Percentiles rank a stretch among this genome's conserved stretches.
These are phyloP conservation scores for Stichopus chloronotus DNA, from an alignment of 35 echinoderm and acorn worm species.

Conservation along the genomic window DNA sequence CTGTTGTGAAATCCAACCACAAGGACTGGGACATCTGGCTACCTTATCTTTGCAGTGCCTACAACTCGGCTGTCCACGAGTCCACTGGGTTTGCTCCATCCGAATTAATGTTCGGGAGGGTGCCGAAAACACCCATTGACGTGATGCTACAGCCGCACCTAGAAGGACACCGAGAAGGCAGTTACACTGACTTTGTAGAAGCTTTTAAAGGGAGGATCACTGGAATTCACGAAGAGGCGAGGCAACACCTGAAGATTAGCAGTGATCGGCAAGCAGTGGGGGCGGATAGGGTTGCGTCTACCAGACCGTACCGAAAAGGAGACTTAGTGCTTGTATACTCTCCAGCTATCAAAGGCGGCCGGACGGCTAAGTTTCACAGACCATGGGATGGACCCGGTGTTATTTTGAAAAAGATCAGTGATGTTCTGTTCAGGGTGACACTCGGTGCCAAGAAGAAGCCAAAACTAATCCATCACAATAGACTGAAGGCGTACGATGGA, in stretches of 20 bases:
- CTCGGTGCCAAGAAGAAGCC: background rate
- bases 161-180: background rate
- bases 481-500: conserved; percentile 3
- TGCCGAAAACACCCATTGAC: conserved; percentile 15
- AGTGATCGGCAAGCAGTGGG: background rate
- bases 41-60: conserved; percentile 53
- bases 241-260: background rate
- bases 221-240: background rate
- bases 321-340: conserved; percentile 7
- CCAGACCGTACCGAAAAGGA: background rate
- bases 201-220: background rate
- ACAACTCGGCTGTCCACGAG: background rate
- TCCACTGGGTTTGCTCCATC: conserved; percentile 16
- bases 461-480: conserved; percentile 16
- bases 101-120: conserved; percentile 41
- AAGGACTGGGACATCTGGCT: conserved; percentile 65
- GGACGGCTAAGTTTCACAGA: background rate
- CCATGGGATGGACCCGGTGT: conserved; percentile 25
- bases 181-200: conserved; percentile 3
- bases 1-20: conserved; percentile 37
- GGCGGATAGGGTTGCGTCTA: background rate
- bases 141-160: conserved; percentile 18
- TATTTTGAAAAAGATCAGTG: conserved; percentile 36
- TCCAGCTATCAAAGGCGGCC: conserved; percentile 15
- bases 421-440: conserved; percentile 20